Base-by-base conservation (phyloP, 2,113 vertebrate species). In the Echinops telfairi region DNA sequence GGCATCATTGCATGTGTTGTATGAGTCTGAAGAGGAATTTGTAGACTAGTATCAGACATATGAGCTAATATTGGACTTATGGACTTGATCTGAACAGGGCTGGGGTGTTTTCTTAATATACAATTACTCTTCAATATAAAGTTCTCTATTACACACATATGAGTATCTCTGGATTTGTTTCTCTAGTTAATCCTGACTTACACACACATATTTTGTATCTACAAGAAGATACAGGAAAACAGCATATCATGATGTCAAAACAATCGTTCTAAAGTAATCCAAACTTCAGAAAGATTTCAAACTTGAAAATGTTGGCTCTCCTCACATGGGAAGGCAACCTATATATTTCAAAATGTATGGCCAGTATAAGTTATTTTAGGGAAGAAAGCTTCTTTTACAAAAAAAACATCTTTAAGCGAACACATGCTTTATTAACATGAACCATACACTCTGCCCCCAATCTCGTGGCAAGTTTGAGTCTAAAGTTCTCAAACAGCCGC, bases 301-400 rank as follows among this genome's bases (percentile, higher is more conserved):
- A 58, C 40, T 31, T 47, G 31, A 90, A 94, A 83, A 84, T 58
- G n/a, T 68, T 71, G 31, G 73, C 8, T 36, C 4, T 38, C 38
- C 31, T 71, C 36, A 75, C 76, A 76, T 84, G 57, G 27, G 86
- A 60, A 29, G 47, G 47, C 66, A 75, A 10, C 2, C 0, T 73
- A 71, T 10, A 19, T 53, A 36, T 23, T 78, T 58, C 86, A 43
- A 78, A 94, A 85, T 29, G 70, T 0, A 38, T 53, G 70, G 10
- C 80, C 38, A 11, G 57, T 87, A 89, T 76, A 62, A 57, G 11
- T 4, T 22, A 10, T 81, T 62, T 10, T 83, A 57, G 89, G 68
- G 64, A 91, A 91, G 95, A 73, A 60, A 60, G 22, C 68, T 75
- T 82, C 14, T 87, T 25, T 58, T 9, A 60, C 14, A 70, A 83